Conservation (phyloP, 2,888 invertebrate genomes). For the Lasioglossum oenotherae region DNA sequence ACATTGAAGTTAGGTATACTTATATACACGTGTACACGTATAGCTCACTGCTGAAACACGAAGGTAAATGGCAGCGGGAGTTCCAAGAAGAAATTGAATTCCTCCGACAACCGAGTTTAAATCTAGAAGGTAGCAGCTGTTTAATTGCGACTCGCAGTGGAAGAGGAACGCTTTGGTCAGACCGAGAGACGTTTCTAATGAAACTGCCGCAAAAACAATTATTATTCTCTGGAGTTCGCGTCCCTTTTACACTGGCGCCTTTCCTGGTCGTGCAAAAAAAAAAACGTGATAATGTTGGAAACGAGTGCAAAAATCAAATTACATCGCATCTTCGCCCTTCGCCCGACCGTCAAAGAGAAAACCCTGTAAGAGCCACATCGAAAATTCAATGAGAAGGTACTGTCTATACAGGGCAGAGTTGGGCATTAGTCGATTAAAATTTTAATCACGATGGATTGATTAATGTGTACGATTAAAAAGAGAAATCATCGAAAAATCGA, state of each 20-base stretch:
- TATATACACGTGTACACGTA: neutral
- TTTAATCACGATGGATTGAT: too few relatives aligned
- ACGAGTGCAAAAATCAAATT: neutral
- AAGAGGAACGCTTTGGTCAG: constrained; percentile 18
- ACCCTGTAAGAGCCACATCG: neutral
- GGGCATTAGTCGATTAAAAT: too few relatives aligned
- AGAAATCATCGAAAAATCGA: too few relatives aligned
- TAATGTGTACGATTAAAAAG: too few relatives aligned
- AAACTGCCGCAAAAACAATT: constrained; percentile 15
- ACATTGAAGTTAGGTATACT: neutral
- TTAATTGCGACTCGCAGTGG: constrained; percentile 22
- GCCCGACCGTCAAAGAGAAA: neutral
- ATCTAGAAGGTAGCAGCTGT: constrained; percentile 17
- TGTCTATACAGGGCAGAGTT: neutral
- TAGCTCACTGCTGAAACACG: neutral
- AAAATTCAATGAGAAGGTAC: neutral
- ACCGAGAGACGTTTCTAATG: constrained; percentile 10
- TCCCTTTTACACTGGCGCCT: neutral
- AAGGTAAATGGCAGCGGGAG: constrained; percentile 3
- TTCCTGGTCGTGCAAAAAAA: neutral
- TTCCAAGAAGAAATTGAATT: constrained; percentile 19
- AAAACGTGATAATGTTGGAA: neutral
- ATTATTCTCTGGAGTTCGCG: neutral
- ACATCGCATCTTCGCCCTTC: neutral
- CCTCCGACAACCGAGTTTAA: constrained; percentile 12